Evolutionary conservation across 2,888 invertebrate species (phyloP).

Genomic region (Belgica antarctica): DNA sequence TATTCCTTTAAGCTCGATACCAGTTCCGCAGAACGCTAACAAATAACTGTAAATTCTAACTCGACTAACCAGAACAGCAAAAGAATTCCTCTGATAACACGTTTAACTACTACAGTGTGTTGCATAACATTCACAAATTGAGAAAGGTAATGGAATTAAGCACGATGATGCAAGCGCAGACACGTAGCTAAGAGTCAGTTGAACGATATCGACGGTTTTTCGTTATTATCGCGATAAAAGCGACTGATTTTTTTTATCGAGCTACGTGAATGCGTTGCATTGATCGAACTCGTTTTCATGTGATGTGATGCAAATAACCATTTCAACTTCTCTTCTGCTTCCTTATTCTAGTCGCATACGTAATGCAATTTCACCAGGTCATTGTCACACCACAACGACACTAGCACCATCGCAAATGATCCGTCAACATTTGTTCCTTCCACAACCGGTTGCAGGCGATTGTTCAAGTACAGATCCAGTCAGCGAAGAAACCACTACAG

Average conservation of each 20-base stretch:
- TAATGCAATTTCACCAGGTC: conserved; percentile 34
- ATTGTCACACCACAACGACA: not conserved
- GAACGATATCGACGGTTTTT: no score
- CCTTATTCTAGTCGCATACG: conserved; percentile 36
- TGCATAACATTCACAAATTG: conserved; percentile 29
- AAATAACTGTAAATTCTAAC: conserved; percentile 43
- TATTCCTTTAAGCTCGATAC: not conserved
- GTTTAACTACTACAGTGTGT: conserved; percentile 5
- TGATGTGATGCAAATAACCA: not conserved
- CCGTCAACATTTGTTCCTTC: conserved; percentile 36
- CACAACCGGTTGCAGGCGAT: conserved; percentile 35
- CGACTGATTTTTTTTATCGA: no score
- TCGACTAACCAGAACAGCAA: conserved; percentile 32
- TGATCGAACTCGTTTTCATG: not conserved
- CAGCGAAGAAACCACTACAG: conserved; percentile 25
- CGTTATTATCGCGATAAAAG: no score
- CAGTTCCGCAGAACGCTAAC: conserved; percentile 41
- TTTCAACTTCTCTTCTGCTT: not conserved
- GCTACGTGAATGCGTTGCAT: no score
- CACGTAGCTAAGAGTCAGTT: no score
- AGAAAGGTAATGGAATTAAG: conserved; percentile 30
- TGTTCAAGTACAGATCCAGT: conserved; percentile 30
- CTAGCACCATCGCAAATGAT: conserved; percentile 34
- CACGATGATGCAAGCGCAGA: not conserved
- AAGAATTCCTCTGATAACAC: not conserved